Evolutionary conservation across 2,888 invertebrate genomes (phyloP).

Genomic region (Leptinotarsa juncta): DNA sequence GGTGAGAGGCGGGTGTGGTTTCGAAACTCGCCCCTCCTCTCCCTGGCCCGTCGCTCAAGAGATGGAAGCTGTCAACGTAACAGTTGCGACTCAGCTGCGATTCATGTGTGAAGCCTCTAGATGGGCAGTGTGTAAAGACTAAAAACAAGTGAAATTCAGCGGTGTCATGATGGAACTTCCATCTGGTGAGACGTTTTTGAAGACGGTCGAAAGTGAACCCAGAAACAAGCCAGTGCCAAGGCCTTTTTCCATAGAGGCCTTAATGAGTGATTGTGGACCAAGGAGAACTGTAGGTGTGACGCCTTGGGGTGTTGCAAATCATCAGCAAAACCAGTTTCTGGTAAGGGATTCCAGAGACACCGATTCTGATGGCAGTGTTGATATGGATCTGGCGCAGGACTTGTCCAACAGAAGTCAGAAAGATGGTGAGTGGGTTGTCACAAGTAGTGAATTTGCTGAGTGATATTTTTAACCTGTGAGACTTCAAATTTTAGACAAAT

Average conservation of each 20-base stretch:
- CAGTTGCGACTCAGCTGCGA: constrained; percentile 42
- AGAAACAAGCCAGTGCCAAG: constrained; percentile 68
- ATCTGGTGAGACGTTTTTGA: constrained; percentile 49
- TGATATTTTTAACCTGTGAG: too few relatives aligned
- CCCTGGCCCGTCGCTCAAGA: constrained; percentile 22
- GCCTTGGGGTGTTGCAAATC: constrained; percentile 50
- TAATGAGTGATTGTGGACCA: constrained; percentile 67
- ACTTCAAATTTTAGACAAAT: too few relatives aligned
- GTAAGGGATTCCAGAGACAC: constrained; percentile 55
- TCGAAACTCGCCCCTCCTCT: constrained; percentile 24
- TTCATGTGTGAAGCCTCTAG: too few relatives aligned
- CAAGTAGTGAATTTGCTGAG: background rate
- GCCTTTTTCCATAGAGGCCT: constrained; percentile 74
- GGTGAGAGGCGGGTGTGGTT: constrained; percentile 49
- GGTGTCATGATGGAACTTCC: constrained; percentile 51
- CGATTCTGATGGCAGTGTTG: constrained; percentile 63
- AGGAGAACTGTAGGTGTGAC: constrained; percentile 49
- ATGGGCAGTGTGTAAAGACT: background rate
- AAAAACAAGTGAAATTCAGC: background rate
- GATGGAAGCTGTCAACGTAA: constrained; percentile 22
- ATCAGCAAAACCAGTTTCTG: constrained; percentile 45
- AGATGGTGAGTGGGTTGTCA: constrained; percentile 55
- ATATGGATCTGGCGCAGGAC: constrained; percentile 64
- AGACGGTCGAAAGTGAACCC: constrained; percentile 42
- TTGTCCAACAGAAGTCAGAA: constrained; percentile 61